These are phyloP conservation scores for Oncopodura yosiiana DNA, from an alignment of 1,140 invertebrate species.

Conservation along the genomic window DNA sequence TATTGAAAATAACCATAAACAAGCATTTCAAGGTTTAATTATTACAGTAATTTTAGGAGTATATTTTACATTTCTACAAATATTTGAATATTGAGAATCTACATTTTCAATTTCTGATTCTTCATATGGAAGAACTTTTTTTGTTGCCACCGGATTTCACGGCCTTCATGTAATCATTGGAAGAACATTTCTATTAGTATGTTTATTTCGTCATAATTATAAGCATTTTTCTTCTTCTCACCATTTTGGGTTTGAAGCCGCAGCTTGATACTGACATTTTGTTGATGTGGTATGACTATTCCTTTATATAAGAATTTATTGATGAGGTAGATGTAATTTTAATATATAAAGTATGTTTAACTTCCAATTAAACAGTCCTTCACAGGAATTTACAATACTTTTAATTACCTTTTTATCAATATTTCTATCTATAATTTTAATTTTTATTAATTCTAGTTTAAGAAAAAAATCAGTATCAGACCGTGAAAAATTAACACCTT, in stretches of 20 bases:
- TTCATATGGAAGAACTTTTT: constrained; percentile 56
- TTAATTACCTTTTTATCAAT: constrained; percentile 41
- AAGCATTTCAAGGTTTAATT: constrained; percentile 41
- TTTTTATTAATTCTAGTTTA: constrained; percentile 43
- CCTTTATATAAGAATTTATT: constrained; percentile 55
- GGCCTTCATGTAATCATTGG: constrained; percentile 61
- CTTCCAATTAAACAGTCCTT: constrained; percentile 55
- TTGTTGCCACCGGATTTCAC: constrained; percentile 61
- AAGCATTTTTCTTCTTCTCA: constrained; percentile 51
- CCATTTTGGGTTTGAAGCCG: constrained; percentile 59
- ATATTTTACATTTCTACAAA: constrained; percentile 44
- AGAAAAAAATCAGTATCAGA: constrained; percentile 43
- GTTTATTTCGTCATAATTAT: constrained; percentile 44
- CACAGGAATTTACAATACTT: constrained; percentile 43
- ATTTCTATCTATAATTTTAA: constrained; percentile 42
- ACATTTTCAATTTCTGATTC: constrained; percentile 50
- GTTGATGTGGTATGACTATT: constrained; percentile 63
- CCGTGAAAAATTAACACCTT: constrained; percentile 32
- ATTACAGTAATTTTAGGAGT: constrained; percentile 48
- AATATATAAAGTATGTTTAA: constrained; percentile 57
- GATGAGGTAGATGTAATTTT: constrained; percentile 54
- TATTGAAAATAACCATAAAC: constrained; percentile 44
- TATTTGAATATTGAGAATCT: constrained; percentile 41
- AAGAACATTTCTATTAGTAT: constrained; percentile 50
- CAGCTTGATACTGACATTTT: constrained; percentile 64